Evolutionary conservation across 2,888 invertebrate species (phyloP), one percentile per base, ranked within the genome.

Genomic region (Pinctada fucata): DNA sequence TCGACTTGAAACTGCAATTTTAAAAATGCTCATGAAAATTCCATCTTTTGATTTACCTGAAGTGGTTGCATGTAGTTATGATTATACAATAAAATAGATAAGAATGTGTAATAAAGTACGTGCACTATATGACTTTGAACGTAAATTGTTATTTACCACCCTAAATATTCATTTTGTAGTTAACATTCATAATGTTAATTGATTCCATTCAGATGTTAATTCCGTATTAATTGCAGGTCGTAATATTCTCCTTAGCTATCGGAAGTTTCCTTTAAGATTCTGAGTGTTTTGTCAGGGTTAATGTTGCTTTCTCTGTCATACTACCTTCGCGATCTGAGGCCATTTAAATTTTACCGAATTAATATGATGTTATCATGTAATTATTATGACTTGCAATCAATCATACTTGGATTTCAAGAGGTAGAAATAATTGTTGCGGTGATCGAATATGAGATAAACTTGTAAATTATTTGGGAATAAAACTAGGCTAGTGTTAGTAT

Each of bases 141-240:
- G 31, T 31, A 31, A 31, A 31, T 31, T 31, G 31, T 31, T 31
- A 31, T 31, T 31, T 31, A 31, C 31, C 31, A 31, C 31, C 31
- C 31, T 31, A 31, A 31, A 31, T 31, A 31, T 31, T 31, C 31
- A 31, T 31, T 31, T 31, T 31, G 6, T 58, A 10, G 58, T 58
- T 58, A 6, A 58, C 13, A 58, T 58, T 58, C 13, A 58, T 58
- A 13, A 13, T 10, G 6, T 10, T 58, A 58, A 58, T 58, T 58
- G 58, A 58, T 58, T 58, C 58, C 58, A 10, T 58, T 58, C 58
- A 58, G 58, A 58, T 58, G 58, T 58, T 58, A 58, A 58, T 58
- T 58, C 13, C 58, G 58, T 58, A 58, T 58, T 58, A 58, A 58
- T 58, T 58, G 58, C 13, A 58, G 58, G 58, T 58, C 58, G 58